A percentile compares a stretch with the other conserved stretches of the same genome.
Evolutionary conservation across 2,888 invertebrate species (phyloP).

Genomic region (Mantis religiosa): DNA sequence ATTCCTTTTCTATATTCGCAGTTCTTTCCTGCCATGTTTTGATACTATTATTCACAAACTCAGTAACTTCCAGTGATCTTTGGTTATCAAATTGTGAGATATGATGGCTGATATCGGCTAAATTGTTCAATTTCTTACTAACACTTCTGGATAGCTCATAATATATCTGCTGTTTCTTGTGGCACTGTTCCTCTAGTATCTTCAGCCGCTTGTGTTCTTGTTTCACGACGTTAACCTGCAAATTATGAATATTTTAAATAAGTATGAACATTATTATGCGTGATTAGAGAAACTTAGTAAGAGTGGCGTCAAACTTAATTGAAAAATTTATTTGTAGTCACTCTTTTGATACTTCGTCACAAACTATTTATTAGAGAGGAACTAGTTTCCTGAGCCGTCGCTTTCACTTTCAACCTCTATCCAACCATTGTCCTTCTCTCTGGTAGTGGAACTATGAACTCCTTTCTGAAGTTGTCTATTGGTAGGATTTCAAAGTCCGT

Average conservation of each 20-base stretch:
- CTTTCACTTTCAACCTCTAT: too few relatives aligned
- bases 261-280: too few relatives aligned
- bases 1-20: not conserved
- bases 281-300: too few relatives aligned
- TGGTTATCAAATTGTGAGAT: not conserved
- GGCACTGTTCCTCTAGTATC: not conserved
- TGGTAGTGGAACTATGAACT: too few relatives aligned
- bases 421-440: too few relatives aligned
- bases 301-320: too few relatives aligned
- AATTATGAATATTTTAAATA: not conserved
- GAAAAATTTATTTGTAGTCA: too few relatives aligned
- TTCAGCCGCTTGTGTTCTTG: not conserved
- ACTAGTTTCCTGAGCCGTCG: too few relatives aligned
- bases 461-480: too few relatives aligned
- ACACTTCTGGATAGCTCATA: not conserved
- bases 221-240: not conserved
- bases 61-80: not conserved
- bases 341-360: too few relatives aligned
- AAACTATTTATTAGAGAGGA: too few relatives aligned
- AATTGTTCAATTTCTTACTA: not conserved
- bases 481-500: too few relatives aligned
- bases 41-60: not conserved
- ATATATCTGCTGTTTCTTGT: not conserved
- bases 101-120: not conserved
- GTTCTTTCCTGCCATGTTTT: not conserved